phyloP scores from a whole-genome alignment of 2,113 vertebrate species.

The Cyanoderma ruficeps region DNA sequence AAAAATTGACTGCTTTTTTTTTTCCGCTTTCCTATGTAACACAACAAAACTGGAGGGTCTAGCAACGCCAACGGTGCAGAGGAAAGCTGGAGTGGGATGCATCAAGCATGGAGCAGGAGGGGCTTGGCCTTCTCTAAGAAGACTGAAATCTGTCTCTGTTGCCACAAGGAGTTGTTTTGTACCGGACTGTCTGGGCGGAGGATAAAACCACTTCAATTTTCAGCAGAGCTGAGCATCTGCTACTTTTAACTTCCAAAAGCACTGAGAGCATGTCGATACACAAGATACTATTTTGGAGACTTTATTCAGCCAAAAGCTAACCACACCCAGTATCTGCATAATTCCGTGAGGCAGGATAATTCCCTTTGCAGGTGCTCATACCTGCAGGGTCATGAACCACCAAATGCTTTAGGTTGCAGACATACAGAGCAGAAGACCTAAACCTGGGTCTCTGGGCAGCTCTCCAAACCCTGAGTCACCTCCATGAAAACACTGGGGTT shows the following conservation, averaged over 20 bases:
- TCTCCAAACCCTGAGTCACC: not conserved
- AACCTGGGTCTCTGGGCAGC: not conserved
- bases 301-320: not conserved
- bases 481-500: not conserved
- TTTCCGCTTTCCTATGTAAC: conserved; percentile 28
- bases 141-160: not conserved
- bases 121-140: not conserved
- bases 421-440: not conserved
- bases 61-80: not conserved
- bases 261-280: not conserved
- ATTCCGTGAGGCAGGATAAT: not conserved
- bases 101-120: not conserved
- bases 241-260: not conserved
- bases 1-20: conserved; percentile 59
- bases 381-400: not conserved
- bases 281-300: not conserved
- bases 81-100: not conserved
- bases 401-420: accelerated
- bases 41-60: conserved; percentile 12
- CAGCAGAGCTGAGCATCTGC: not conserved
- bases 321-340: not conserved
- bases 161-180: not conserved
- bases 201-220: not conserved
- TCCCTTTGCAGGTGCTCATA: accelerated
- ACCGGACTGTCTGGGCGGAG: not conserved